Base-by-base conservation (phyloP, 2,113 vertebrate species). In the Ictalurus punctatus region DNA sequence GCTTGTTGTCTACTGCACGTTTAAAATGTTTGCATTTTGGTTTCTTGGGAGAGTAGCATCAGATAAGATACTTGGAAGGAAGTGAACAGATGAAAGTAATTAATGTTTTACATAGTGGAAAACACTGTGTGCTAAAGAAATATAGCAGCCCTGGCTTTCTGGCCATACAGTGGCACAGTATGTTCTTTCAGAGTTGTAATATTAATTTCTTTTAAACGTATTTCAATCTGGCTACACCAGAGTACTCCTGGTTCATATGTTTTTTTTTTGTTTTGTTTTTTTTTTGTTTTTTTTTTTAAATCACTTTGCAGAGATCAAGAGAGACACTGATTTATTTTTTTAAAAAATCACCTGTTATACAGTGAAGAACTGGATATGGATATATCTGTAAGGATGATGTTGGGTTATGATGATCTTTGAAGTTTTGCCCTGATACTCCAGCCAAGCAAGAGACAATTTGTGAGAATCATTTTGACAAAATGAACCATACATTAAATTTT, bases 81-180 rank as follows among this genome's bases (percentile, higher is more conserved):
- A 83, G 86, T 85, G 59, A 65, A 74, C 88, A 89, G 88, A 89
- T 91, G 86, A 89, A 78, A 92, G 74, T 83, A 87, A 91, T 90
- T 89, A 86, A 81, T 79, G 67, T 79, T 85, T 84, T 85, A 69
- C 85, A 87, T 85, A 63, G 76, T 54, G 59, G 59, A 79, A 44
- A 90, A 67, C 44, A 58, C 5, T 52, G 52, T 58, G 63, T 85
- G 81, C 58, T 85, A 81, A 90, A 85, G 89, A 89, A 87, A 87
- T 52, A 65, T 65, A 63, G 25, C 16, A 56, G 52, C 52, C 78
- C 76, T 81, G 16, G n/a, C 14, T 80, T 56, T 80, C 78, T 56
- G 52, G 27, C n/a, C 52, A 56, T 81, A 56, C 3, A 4, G 27
- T 80, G 16, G 48, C 6, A 34, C 2, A 37, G 27, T 56, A 54